These are phyloP conservation scores for Noturus placidus DNA, from an alignment of 2,113 vertebrate genomes.

Conservation along the genomic window DNA sequence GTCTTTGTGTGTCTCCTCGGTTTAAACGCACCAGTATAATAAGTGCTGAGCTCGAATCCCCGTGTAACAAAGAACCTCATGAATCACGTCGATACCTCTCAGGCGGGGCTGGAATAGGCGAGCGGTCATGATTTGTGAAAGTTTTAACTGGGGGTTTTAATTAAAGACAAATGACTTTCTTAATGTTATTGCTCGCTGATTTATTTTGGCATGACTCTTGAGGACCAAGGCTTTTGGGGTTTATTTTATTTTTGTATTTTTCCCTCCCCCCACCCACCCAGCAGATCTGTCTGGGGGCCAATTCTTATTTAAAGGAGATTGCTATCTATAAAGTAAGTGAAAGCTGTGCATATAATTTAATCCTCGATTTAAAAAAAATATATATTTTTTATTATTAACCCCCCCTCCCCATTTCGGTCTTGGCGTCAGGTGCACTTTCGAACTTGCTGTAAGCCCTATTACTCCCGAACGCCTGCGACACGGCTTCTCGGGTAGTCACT, in stretches of 20 bases:
- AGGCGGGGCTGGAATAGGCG: slow-evolving; percentile 6
- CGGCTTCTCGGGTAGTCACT: slow-evolving; percentile 7
- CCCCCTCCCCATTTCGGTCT: not conserved
- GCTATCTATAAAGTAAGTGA: not conserved
- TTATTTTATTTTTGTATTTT: not conserved
- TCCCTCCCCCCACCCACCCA: not conserved
- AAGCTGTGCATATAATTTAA: not conserved
- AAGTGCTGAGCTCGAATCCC: slow-evolving; percentile 38
- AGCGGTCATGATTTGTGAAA: slow-evolving; percentile 45
- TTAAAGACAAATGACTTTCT: slow-evolving; percentile 51
- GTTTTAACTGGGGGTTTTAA: slow-evolving; percentile 47
- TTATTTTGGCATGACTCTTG: slow-evolving; percentile 40
- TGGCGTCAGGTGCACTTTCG: not conserved
- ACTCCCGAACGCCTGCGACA: not conserved
- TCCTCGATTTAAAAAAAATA: too few relatives aligned
- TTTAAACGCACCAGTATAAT: not conserved
- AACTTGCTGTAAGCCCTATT: not conserved
- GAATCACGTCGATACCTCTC: slow-evolving; percentile 30
- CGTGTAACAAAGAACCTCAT: slow-evolving; percentile 12
- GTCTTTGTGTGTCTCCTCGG: not conserved
- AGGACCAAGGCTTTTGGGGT: not conserved
- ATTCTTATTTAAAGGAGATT: slow-evolving; percentile 16
- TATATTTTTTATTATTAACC: too few relatives aligned
- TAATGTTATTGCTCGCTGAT: slow-evolving; percentile 53
- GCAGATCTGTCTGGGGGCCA: not conserved